Conservation (phyloP, 1,140 invertebrate species). For the Eriosoma lanigerum region DNA sequence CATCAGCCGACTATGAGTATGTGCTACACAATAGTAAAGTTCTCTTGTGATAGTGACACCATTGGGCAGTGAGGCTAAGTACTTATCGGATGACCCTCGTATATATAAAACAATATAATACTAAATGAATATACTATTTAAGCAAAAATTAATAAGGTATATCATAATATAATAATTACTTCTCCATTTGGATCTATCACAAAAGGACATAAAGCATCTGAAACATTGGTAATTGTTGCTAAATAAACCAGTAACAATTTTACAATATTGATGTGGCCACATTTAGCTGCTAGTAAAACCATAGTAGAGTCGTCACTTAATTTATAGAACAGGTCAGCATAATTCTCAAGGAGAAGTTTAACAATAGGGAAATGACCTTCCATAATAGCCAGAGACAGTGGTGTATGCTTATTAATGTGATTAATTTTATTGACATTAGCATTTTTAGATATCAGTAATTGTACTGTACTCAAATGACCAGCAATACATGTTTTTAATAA, state of each 20-base stretch:
- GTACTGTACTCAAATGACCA: slow-evolving; percentile 95
- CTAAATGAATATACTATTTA: too few relatives aligned
- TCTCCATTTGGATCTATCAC: too few relatives aligned
- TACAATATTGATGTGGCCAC: slow-evolving; percentile 92
- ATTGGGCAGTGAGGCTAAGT: too few relatives aligned
- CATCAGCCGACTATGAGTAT: too few relatives aligned
- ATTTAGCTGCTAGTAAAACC: slow-evolving; percentile 96
- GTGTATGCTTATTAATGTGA: slow-evolving; percentile 97
- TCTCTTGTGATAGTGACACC: too few relatives aligned
- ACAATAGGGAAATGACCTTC: slow-evolving; percentile 92
- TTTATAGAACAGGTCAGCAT: slow-evolving; percentile 93
- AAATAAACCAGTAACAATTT: slow-evolving; percentile 93
- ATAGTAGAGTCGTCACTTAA: slow-evolving; percentile 98
- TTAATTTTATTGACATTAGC: slow-evolving; percentile 95
- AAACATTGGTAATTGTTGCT: too few relatives aligned
- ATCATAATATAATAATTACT: too few relatives aligned
- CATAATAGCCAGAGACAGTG: slow-evolving; percentile 93
- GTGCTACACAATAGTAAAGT: too few relatives aligned
- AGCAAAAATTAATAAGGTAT: too few relatives aligned
- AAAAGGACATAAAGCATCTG: too few relatives aligned
- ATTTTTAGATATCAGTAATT: slow-evolving; percentile 90
- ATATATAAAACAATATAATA: too few relatives aligned
- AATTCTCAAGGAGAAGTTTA: slow-evolving; percentile 82
- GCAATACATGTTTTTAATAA: slow-evolving; percentile 98
- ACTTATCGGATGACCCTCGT: too few relatives aligned